Base-by-base conservation (phyloP, 92 coral and sea anemone genomes). In the Blastomussa wellsi region DNA sequence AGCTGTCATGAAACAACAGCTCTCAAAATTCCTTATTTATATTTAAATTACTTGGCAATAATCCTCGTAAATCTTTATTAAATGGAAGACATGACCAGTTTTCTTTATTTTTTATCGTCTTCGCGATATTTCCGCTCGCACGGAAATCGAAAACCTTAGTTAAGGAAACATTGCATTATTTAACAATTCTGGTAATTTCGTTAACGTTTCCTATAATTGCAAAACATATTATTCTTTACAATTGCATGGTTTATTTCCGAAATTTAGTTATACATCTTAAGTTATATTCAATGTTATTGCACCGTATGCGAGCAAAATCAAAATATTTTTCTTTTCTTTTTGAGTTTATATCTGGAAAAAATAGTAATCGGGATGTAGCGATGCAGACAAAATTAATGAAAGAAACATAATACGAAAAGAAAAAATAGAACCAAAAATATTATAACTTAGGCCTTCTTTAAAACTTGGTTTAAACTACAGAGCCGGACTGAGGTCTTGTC, bases 31-130 rank as follows among this genome's bases (percentile, higher is more conserved):
- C 4, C 13, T 16, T 38, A 29, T 70, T 70, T 33, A 5, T 37
- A 70, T 70, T 70, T 7, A 70, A 35, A 36, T 70, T 33, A 35
- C 48, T 70, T 19, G 48, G 75, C 28, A 70, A 70, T 70, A 70
- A 70, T 70, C 29, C 19, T 70, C 17, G 16, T 70, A 33, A 26
- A 24, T 57, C 65, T 57, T 57, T 24, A 10, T 22, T 24, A 57
- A 57, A 70, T 11, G 32, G 26, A 17, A 38, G 44, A 22, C 24
- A 20, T n/a, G 19, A 5, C 75, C 11, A 38, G 6, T 69, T 29
- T 37, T 36, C 19, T 12, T 36, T 33, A 16, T 22, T 36, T 70
- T 37, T 70, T 37, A 20, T 70, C 48, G 19, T 17, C 35, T 36
- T 70, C 33, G 16, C 35, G 68, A 62, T 26, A 62, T 62, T 26